phyloP scores from a whole-genome alignment of 1,140 invertebrate species.

The Andricus grossulariae region DNA sequence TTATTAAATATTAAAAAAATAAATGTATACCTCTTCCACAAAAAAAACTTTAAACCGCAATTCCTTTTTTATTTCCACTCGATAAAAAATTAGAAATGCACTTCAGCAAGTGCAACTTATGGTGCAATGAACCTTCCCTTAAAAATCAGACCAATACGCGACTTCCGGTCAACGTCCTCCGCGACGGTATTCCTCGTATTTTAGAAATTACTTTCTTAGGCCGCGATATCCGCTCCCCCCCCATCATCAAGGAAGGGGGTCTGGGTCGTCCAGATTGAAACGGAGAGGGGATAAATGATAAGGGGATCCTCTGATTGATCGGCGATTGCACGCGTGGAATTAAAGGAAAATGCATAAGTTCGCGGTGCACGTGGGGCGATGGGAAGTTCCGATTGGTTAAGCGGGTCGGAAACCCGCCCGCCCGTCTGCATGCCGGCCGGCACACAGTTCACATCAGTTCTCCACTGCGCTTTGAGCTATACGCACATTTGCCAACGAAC shows the following conservation, averaged over 20 bases:
- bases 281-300: not conserved
- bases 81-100: no score
- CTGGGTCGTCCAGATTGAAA: not conserved
- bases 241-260: not conserved
- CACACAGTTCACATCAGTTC: slow-evolving; percentile 60
- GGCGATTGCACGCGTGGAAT: slow-evolving; percentile 12
- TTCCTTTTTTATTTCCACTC: no score
- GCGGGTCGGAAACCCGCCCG: slow-evolving; percentile 59
- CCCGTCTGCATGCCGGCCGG: slow-evolving; percentile 59
- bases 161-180: no score
- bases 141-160: no score
- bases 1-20: no score
- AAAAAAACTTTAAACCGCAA: no score
- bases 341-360: slow-evolving; percentile 40
- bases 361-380: slow-evolving; percentile 47
- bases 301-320: not conserved
- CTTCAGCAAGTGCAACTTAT: no score
- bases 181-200: no score
- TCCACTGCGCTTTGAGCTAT: slow-evolving; percentile 60
- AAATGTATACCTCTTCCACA: no score
- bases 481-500: slow-evolving; percentile 45
- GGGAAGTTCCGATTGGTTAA: slow-evolving; percentile 62
- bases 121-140: no score
- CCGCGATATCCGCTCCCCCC: no score
- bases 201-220: no score